Conservation (phyloP, 2,888 invertebrate genomes). For the Parnassius smintheus region DNA sequence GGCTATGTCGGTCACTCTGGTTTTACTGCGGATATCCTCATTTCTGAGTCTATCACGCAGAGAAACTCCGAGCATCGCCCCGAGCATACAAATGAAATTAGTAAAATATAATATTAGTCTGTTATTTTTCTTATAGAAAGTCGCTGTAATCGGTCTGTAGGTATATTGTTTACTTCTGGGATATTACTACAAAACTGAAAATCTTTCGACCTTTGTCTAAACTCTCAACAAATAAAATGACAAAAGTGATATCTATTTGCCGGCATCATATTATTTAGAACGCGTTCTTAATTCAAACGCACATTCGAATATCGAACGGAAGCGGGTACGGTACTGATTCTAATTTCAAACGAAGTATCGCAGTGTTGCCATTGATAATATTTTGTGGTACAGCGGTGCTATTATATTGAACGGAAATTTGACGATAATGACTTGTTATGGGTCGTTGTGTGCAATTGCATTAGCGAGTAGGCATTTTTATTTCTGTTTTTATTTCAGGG, state of each 20-base stretch:
- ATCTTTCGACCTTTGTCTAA: slow-evolving; percentile 2
- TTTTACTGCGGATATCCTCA: too few relatives aligned
- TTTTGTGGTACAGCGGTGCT: slow-evolving; percentile 62
- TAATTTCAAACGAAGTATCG: slow-evolving; percentile 78
- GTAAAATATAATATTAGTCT: too few relatives aligned
- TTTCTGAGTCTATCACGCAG: too few relatives aligned
- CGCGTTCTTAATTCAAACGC: slow-evolving; percentile 71
- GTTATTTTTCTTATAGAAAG: too few relatives aligned
- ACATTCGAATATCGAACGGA: slow-evolving; percentile 78
- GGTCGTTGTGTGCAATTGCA: slow-evolving; percentile 46
- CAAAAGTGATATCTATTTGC: slow-evolving; percentile 38
- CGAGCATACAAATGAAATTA: too few relatives aligned
- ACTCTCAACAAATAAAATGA: slow-evolving; percentile 21
- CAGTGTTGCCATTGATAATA: slow-evolving; percentile 77
- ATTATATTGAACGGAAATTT: slow-evolving; percentile 77
- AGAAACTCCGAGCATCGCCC: too few relatives aligned
- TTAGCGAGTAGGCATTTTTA: slow-evolving; percentile 24
- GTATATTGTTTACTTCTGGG: background rate
- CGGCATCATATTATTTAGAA: slow-evolving; percentile 65
- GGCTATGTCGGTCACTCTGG: too few relatives aligned
- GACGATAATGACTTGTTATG: slow-evolving; percentile 69
- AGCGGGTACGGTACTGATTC: slow-evolving; percentile 79
- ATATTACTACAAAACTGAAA: background rate
- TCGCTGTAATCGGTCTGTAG: too few relatives aligned
- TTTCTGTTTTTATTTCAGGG: slow-evolving; percentile 14